phyloP scores from a whole-genome alignment of 1,140 invertebrate species.

The Oreohelix idahoensis region DNA sequence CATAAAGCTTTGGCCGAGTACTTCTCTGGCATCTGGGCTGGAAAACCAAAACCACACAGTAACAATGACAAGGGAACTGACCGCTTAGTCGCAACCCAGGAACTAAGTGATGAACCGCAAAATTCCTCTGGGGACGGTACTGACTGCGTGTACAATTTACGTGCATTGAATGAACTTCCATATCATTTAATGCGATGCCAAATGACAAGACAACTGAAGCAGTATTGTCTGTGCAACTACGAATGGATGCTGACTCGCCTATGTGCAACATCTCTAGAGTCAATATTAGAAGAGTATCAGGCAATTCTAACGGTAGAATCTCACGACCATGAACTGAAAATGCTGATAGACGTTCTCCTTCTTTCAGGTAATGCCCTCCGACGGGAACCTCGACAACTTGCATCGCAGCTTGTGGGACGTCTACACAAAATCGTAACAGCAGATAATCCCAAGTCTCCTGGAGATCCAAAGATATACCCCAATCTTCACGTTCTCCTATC shows the following conservation, averaged over 20 bases:
- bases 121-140: slow-evolving; percentile 77
- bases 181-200: slow-evolving; percentile 85
- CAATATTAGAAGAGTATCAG: slow-evolving; percentile 95
- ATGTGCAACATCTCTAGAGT: slow-evolving; percentile 90
- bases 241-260: slow-evolving; percentile 97
- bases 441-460: slow-evolving; percentile 61
- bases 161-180: slow-evolving; percentile 87
- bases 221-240: slow-evolving; percentile 96
- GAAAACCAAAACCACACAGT: slow-evolving; percentile 58
- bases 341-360: slow-evolving; percentile 93
- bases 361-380: slow-evolving; percentile 81
- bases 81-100: slow-evolving; percentile 58
- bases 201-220: slow-evolving; percentile 91
- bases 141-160: slow-evolving; percentile 81
- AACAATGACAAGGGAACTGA: slow-evolving; percentile 59
- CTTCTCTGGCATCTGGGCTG: slow-evolving; percentile 70
- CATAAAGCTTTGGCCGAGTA: slow-evolving; percentile 76
- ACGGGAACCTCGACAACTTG: slow-evolving; percentile 94
- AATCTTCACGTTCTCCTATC: slow-evolving; percentile 57
- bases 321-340: slow-evolving; percentile 89
- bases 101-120: slow-evolving; percentile 81
- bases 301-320: slow-evolving; percentile 81
- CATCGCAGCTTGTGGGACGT: slow-evolving; percentile 91
- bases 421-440: slow-evolving; percentile 74
- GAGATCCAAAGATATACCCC: slow-evolving; percentile 66